Base-by-base conservation (phyloP, 2,113 vertebrate genomes). In the Noctilio leporinus region DNA sequence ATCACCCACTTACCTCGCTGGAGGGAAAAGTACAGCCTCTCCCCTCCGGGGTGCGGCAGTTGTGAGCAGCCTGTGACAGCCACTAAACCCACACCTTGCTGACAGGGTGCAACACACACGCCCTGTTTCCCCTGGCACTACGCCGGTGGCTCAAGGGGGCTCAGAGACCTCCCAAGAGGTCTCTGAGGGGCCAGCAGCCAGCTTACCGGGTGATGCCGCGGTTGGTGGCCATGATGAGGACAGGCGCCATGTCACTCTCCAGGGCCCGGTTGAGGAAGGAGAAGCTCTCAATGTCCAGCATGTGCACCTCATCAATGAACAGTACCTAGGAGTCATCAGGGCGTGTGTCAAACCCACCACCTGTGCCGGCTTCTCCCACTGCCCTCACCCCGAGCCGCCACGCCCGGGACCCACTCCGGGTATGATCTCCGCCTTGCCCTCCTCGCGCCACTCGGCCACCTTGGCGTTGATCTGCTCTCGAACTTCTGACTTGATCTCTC, bases 401-500 rank as follows among this genome's bases (percentile, higher is more conserved):
- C 0, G 10, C 16, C 5, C 5, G 0, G 6, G 3, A 91, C 98
- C 95, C 94, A 99, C 99, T 96, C 99, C 99, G 0, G 99, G 99
- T 70, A 99, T 99, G 94, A 99, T 99, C 97, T 99, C 99, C 0
- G 99, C 99, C 85, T 99, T 99, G 91, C 99, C 99, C 81, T 99
- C 99, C 97, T 99, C 99, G 35, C 99, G 98, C 99, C 99, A 99
- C 96, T 99, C 99, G 0, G 99, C 99, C 86, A 99, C 99, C 97
- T 99, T 99, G 86, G 99, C 99, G 5, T 99, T 99, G 97, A 99
- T 99, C 98, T 99, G 99, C 95, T 99, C 99, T 0, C 99, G 99
- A 38, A 99, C 99, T 94, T 99, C 99, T 0, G 99, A 99, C 96
- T 99, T 99, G 96, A 99, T 99, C 97, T 99, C 99, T 10, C 99